Evolutionary conservation across 2,888 invertebrate species (phyloP), one percentile per base, ranked within the genome.

Genomic region (Standfussiana lucernea): DNA sequence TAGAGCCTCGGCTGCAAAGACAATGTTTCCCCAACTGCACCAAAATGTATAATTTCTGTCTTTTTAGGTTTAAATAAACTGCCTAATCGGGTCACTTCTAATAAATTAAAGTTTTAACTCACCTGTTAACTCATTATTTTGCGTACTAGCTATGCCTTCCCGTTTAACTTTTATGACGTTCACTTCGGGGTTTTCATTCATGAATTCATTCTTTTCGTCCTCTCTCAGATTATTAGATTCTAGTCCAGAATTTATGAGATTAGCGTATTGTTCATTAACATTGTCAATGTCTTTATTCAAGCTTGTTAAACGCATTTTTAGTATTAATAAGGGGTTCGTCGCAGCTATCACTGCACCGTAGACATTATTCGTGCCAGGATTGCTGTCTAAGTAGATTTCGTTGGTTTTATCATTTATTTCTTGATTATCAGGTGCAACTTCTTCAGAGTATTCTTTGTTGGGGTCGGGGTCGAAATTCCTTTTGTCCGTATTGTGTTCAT

Each of bases 291-390:
- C 88, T 82, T 92, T 91, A 72, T 86, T 93, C 80, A 95, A 92
- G 87, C 90, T 92, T 45, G 94, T 93, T 89, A 95, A 90, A 76
- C 93, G 93, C 91, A 95, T 93, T 92, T 95, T 95, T 65, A 96
- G 90, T 83, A 95, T 92, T 81, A 95, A 88, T 84, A 95, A 91
- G 45, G 96, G 96, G 85, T 94, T 93, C 62, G 92, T 93, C 37
- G 91, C 91, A 70, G 91, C 88, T 72, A 92, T 85, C 35, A 91
- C 89, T 50, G 91, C 83, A 72, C 94, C 93, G 56, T 92, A 91
- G 61, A 89, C 77, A 64, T 92, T 91, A 62, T 90, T 87, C 37
- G 86, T 85, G 37, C 86, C 90, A 82, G 92, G 89, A 76, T 90
- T 92, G 82, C 83, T 90, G 72, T 91, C 87, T 85, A 89, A 69